Evolutionary conservation across 2,888 invertebrate genomes (phyloP).

Genomic region (Eilema caniola): DNA sequence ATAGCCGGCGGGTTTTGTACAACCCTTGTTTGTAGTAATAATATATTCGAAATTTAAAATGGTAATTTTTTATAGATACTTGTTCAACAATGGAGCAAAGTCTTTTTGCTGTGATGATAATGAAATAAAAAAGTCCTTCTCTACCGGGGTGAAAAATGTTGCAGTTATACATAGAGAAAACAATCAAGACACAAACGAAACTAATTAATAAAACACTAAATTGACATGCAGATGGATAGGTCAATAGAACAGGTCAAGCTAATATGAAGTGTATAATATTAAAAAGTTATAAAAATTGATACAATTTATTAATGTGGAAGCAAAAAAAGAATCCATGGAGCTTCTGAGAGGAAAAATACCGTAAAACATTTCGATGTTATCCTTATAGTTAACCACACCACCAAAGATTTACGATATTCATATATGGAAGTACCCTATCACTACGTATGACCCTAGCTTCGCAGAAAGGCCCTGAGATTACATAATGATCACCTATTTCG

Average conservation of each 20-base stretch:
- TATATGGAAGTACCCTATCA: constrained; percentile 33
- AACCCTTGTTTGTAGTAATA: constrained; percentile 17
- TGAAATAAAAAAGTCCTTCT: no score
- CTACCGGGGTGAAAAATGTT: no score
- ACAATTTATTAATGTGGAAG: no score
- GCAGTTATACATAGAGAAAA: no score
- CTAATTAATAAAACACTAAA: neutral
- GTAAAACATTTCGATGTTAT: no score
- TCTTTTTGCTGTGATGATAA: neutral
- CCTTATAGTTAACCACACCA: constrained; percentile 5
- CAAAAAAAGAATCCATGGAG: neutral
- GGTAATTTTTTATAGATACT: neutral
- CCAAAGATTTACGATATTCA: constrained; percentile 18
- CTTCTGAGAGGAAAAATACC: neutral
- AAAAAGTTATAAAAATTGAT: no score
- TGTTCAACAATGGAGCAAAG: neutral
- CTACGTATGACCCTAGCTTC: constrained; percentile 57
- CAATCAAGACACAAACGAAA: no score
- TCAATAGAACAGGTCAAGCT: no score
- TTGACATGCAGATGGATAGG: neutral
- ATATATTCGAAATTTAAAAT: constrained; percentile 8
- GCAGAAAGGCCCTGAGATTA: constrained; percentile 70
- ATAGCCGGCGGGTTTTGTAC: constrained; percentile 51
- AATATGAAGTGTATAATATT: no score
- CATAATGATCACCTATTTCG: constrained; percentile 81